Evolutionary conservation across 2,888 invertebrate species (phyloP).

Genomic region (Coenonympha glycerion): DNA sequence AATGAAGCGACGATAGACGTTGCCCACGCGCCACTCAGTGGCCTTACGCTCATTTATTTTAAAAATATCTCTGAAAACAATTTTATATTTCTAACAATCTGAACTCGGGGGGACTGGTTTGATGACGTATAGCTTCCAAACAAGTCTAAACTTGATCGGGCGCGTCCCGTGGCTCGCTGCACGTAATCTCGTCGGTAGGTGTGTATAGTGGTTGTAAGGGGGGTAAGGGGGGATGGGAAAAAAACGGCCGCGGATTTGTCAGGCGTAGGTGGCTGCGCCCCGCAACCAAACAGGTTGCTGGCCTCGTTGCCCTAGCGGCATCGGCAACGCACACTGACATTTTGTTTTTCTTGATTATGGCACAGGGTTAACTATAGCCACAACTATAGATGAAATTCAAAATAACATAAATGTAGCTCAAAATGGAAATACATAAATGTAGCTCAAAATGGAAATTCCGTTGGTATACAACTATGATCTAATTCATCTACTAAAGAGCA

Average conservation of each 20-base stretch:
- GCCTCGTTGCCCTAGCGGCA: constrained; percentile 58
- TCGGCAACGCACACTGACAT: constrained; percentile 48
- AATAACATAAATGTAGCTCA: neutral
- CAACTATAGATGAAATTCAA: neutral
- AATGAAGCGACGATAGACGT: constrained; percentile 19
- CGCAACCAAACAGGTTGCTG: constrained; percentile 65
- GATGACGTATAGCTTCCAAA: constrained; percentile 36
- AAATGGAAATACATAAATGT: neutral
- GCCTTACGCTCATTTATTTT: constrained; percentile 8
- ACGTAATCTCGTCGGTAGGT: constrained; percentile 28
- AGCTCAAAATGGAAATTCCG: neutral
- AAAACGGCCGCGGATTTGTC: constrained; percentile 67
- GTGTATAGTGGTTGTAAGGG: constrained; percentile 29
- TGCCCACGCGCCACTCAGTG: constrained; percentile 21
- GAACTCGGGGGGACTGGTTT: constrained; percentile 28
- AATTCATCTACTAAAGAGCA: neutral
- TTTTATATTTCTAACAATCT: constrained; percentile 30
- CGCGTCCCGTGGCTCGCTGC: constrained; percentile 38
- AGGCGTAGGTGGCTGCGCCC: constrained; percentile 62
- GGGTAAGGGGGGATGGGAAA: constrained; percentile 34
- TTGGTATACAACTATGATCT: neutral
- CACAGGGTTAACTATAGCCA: constrained; percentile 50
- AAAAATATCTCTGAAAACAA: constrained; percentile 21
- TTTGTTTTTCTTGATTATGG: constrained; percentile 57
- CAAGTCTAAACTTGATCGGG: constrained; percentile 60